phyloP scores from a whole-genome alignment of 2,888 invertebrate genomes.

The Orchestes rusci region DNA sequence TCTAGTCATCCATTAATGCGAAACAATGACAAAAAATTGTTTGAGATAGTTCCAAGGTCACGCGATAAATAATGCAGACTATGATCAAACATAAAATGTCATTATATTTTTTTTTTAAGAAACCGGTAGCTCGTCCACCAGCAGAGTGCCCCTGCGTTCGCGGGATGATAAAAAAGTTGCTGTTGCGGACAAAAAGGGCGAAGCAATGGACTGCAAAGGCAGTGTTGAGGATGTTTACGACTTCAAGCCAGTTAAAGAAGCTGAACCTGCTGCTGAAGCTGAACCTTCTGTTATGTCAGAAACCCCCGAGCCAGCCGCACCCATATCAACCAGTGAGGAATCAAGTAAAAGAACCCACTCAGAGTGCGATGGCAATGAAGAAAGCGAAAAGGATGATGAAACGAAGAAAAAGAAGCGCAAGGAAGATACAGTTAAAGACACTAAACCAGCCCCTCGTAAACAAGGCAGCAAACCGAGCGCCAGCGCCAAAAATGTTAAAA shows the following conservation, averaged over 20 bases:
- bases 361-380: slow-evolving; percentile 39
- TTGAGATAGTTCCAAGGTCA: too few relatives aligned
- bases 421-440: slow-evolving; percentile 50
- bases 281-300: slow-evolving; percentile 32
- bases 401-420: slow-evolving; percentile 66
- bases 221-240: slow-evolving; percentile 51
- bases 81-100: too few relatives aligned
- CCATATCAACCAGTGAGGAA: too few relatives aligned
- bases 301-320: slow-evolving; percentile 17
- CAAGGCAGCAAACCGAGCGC: too few relatives aligned
- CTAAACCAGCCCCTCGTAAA: slow-evolving; percentile 9
- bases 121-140: slow-evolving; percentile 42
- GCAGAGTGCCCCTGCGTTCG: slow-evolving; percentile 43
- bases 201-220: slow-evolving; percentile 21
- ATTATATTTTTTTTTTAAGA: slow-evolving; percentile 34
- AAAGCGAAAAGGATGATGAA: slow-evolving; percentile 62
- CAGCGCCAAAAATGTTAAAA: too few relatives aligned
- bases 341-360: slow-evolving; percentile 44
- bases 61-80: too few relatives aligned
- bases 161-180: slow-evolving; percentile 53
- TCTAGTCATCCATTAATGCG: too few relatives aligned
- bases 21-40: too few relatives aligned
- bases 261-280: slow-evolving; percentile 39
- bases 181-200: too few relatives aligned
- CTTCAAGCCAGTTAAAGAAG: slow-evolving; percentile 49